Percentiles rank a stretch among this genome's conserved stretches.
These are phyloP conservation scores for Acestrorhynchus altus DNA, from an alignment of 2,797 vertebrate genomes.

Conservation along the genomic window DNA sequence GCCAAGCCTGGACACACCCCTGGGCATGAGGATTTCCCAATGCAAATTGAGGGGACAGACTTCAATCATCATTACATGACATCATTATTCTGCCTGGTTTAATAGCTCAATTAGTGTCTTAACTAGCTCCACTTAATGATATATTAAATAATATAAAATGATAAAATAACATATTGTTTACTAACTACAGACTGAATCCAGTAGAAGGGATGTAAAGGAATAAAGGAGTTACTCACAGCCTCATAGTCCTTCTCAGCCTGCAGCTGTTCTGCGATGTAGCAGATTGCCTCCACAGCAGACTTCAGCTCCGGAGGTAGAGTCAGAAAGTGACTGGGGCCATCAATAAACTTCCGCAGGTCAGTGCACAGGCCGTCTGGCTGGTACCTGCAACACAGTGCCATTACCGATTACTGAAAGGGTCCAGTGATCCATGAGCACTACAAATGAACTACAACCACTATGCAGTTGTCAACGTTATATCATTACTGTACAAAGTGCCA, in stretches of 20 bases:
- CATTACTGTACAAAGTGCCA: not conserved
- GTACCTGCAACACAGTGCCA: slow-evolving; percentile 71
- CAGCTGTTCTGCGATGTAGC: slow-evolving; percentile 85
- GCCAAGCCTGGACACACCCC: no score
- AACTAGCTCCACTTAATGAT: not conserved
- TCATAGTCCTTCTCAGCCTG: slow-evolving; percentile 87
- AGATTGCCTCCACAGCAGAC: slow-evolving; percentile 81
- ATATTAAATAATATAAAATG: no score
- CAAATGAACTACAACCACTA: no score
- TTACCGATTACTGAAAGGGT: not conserved
- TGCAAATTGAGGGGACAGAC: no score
- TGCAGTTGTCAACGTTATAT: not conserved
- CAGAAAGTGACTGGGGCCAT: slow-evolving; percentile 81
- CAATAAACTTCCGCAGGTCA: slow-evolving; percentile 83
- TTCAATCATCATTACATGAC: not conserved
- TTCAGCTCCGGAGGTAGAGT: slow-evolving; percentile 82
- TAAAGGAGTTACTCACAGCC: slow-evolving; percentile 72
- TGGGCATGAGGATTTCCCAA: no score
- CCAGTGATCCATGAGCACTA: no score
- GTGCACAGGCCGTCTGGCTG: slow-evolving; percentile 79
- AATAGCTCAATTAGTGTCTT: not conserved
- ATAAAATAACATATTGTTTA: no score
- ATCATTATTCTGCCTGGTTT: not conserved
- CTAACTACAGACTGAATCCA: not conserved
- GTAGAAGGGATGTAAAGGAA: not conserved